Evolutionary conservation across 2,888 invertebrate species (phyloP).

Genomic region (Zaprionus bogoriensis): DNA sequence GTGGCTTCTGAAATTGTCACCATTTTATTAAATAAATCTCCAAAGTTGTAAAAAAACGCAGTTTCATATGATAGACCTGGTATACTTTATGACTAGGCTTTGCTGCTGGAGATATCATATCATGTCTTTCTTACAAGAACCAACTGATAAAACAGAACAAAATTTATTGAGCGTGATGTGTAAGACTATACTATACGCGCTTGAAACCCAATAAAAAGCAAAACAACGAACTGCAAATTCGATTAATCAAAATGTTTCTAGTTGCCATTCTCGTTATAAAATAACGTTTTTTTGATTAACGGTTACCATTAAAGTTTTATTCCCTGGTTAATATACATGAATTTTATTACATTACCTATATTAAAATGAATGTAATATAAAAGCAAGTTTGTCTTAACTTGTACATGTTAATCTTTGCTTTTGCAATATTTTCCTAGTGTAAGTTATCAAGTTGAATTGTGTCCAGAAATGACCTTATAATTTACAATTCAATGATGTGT

Average conservation of each 20-base stretch:
- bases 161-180: too few species aligned
- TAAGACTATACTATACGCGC: too few species aligned
- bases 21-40: too few species aligned
- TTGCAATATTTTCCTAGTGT: conserved; percentile 36
- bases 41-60: too few species aligned
- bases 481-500: conserved; percentile 32
- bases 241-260: not conserved
- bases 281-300: not conserved
- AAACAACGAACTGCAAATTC: too few species aligned
- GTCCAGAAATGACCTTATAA: conserved; percentile 32
- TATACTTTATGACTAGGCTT: too few species aligned
- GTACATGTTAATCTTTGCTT: conserved; percentile 48
- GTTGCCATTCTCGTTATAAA: not conserved
- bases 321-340: conserved; percentile 67
- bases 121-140: too few species aligned
- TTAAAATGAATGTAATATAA: conserved; percentile 52
- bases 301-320: conserved; percentile 31
- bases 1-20: too few species aligned
- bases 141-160: too few species aligned
- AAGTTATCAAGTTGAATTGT: conserved; percentile 41
- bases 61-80: too few species aligned
- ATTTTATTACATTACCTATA: conserved; percentile 57
- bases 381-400: conserved; percentile 50
- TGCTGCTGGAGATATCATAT: too few species aligned
- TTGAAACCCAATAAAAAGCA: too few species aligned